Conservation (phyloP, 1,140 invertebrate species). For the Ladona fulva region DNA sequence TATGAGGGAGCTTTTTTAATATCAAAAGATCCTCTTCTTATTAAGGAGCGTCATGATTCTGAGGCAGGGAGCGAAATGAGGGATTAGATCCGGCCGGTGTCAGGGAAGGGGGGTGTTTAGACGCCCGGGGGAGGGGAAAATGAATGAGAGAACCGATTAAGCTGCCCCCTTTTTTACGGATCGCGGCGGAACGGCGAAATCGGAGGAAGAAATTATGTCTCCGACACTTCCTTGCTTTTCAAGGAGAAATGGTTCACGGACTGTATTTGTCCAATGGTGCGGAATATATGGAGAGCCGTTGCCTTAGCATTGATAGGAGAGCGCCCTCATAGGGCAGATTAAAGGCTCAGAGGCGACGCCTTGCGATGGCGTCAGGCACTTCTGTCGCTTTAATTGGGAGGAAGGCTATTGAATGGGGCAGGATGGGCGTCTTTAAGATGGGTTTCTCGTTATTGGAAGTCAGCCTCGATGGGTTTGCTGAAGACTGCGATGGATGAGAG, state of each 20-base stretch:
- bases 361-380: background rate
- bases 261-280: background rate
- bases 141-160: background rate
- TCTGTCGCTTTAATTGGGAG: background rate
- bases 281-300: background rate
- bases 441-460: background rate
- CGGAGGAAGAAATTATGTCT: slow-evolving; percentile 9
- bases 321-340: background rate
- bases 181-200: background rate
- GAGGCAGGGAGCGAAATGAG: background rate
- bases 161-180: background rate
- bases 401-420: background rate
- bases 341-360: background rate
- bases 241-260: background rate
- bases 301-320: background rate
- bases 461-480: background rate
- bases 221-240: background rate
- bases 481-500: no score
- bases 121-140: background rate
- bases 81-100: background rate
- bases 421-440: background rate
- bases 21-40: background rate
- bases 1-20: background rate
- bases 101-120: background rate
- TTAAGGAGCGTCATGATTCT: background rate